Percentiles rank a stretch among this genome's conserved stretches.
Conservation (phyloP, 1,140 invertebrate species). For the Halictus rubicundus region DNA sequence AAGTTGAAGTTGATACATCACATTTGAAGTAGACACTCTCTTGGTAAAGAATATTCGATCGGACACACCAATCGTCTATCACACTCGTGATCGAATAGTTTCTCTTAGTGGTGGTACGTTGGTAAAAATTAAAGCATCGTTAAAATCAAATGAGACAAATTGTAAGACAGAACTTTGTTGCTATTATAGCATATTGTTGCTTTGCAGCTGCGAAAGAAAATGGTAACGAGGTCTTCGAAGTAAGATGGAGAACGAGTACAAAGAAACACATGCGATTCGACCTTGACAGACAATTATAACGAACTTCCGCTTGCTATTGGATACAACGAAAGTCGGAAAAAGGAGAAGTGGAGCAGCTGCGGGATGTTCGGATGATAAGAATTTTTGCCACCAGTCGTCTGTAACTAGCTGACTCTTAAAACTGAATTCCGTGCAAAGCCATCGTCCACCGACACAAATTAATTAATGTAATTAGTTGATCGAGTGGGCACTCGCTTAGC, state of each 20-base stretch:
- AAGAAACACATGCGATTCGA: not conserved
- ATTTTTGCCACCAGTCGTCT: not conserved
- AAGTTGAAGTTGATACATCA: too few relatives aligned
- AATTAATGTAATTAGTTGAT: slow-evolving; percentile 46
- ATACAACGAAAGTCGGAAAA: not conserved
- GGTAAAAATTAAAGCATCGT: too few relatives aligned
- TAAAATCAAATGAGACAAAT: too few relatives aligned
- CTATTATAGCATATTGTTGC: too few relatives aligned
- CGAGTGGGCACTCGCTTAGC: slow-evolving; percentile 7
- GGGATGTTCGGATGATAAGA: slow-evolving; percentile 18
- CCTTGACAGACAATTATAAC: not conserved
- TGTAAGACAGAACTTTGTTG: too few relatives aligned
- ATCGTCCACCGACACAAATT: slow-evolving; percentile 19
- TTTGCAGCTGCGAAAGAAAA: too few relatives aligned
- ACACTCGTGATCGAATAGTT: too few relatives aligned
- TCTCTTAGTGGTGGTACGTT: too few relatives aligned
- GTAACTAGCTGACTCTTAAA: slow-evolving; percentile 21
- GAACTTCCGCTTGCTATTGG: not conserved
- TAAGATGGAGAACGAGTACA: not conserved
- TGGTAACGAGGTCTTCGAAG: not conserved
- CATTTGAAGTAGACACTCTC: too few relatives aligned
- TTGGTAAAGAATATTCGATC: too few relatives aligned
- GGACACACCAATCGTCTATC: too few relatives aligned
- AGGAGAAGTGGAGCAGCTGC: not conserved
- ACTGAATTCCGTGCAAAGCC: slow-evolving; percentile 23